Evolutionary conservation across 2,113 vertebrate genomes (phyloP).

Genomic region (Lamprologus speciosus): DNA sequence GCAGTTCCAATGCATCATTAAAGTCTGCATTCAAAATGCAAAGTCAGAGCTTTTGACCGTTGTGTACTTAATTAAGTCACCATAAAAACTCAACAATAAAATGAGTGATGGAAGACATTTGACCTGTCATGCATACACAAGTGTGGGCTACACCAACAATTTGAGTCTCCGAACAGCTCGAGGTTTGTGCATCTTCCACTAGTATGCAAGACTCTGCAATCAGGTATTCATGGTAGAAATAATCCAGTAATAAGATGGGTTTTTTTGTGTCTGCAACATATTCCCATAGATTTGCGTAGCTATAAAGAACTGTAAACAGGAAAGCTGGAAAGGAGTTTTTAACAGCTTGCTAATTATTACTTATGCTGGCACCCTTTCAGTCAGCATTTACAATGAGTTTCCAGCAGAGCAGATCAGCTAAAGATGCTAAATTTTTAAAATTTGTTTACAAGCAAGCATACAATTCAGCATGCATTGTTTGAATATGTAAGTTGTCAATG

Average conservation of each 20-base stretch:
- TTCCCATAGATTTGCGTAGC: background rate
- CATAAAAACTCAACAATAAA: background rate
- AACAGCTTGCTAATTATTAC: background rate
- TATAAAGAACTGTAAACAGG: background rate
- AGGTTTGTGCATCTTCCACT: background rate
- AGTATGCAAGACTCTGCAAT: background rate
- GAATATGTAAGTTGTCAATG: background rate
- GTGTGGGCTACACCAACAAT: background rate
- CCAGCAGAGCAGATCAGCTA: background rate
- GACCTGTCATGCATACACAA: slow-evolving; percentile 6
- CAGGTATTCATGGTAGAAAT: background rate
- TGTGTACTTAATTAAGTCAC: slow-evolving; percentile 20
- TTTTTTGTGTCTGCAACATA: background rate
- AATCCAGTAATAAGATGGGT: background rate
- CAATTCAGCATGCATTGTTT: background rate
- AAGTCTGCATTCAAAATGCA: slow-evolving; percentile 14
- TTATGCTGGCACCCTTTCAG: background rate
- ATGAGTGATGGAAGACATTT: background rate
- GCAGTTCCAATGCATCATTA: background rate
- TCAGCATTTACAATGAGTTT: background rate
- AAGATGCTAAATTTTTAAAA: background rate
- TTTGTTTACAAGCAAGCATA: background rate
- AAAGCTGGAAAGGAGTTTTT: background rate
- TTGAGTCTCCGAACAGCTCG: background rate
- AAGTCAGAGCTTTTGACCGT: slow-evolving; percentile 26